Evolutionary conservation across 1,140 invertebrate genomes (phyloP).

Genomic region (Sycobia sp.): DNA sequence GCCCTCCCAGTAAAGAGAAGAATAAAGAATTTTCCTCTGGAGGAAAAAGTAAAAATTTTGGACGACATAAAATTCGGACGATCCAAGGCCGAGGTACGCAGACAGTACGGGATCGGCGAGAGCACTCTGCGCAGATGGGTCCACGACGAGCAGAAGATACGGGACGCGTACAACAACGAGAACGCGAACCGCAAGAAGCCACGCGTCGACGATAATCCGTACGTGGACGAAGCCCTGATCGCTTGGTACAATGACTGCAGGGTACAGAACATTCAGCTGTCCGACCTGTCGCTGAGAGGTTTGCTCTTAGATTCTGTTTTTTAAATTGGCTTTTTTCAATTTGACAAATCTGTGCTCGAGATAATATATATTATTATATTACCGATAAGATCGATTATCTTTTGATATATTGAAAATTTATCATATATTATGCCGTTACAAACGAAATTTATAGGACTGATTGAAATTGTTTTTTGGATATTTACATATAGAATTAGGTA

Average conservation of each 20-base stretch:
- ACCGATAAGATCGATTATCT: too few relatives aligned
- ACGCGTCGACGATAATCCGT: conserved; percentile 18
- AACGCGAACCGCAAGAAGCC: conserved; percentile 21
- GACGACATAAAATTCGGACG: conserved; percentile 21
- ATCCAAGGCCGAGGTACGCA: conserved; percentile 16
- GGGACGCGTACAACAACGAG: conserved; percentile 7
- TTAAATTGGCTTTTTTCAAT: too few relatives aligned
- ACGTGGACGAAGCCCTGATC: conserved; percentile 30
- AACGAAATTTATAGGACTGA: too few relatives aligned
- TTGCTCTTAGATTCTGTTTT: neutral
- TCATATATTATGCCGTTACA: too few relatives aligned
- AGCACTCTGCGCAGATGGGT: conserved; percentile 27
- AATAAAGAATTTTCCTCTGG: conserved; percentile 20
- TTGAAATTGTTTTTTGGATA: too few relatives aligned
- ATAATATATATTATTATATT: too few relatives aligned
- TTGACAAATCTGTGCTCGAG: too few relatives aligned
- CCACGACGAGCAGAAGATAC: conserved; percentile 27
- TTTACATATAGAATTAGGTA: too few relatives aligned
- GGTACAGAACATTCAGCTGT: conserved; percentile 26
- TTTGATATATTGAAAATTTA: too few relatives aligned
- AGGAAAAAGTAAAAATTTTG: conserved; percentile 19
- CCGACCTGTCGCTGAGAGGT: conserved; percentile 26
- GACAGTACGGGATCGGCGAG: conserved; percentile 21
- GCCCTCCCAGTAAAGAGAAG: conserved; percentile 16
- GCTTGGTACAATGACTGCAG: conserved; percentile 34